phyloP scores from a whole-genome alignment of 2,797 vertebrate species.

The Poecilia picta region DNA sequence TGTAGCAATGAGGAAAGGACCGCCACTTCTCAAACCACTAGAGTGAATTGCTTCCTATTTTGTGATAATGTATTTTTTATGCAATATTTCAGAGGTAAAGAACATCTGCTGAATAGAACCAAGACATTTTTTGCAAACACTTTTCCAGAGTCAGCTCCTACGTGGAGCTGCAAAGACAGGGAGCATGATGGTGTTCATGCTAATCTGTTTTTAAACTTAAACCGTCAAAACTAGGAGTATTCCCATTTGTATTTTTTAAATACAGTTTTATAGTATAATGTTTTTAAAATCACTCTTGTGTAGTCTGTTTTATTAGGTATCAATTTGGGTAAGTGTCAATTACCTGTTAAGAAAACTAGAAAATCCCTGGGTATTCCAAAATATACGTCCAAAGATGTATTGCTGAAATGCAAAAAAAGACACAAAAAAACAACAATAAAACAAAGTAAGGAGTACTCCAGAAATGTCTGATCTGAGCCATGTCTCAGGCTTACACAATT shows the following conservation, averaged over 20 bases:
- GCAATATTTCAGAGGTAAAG: background rate
- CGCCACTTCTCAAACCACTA: conserved; percentile 21
- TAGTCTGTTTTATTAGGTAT: too few relatives aligned
- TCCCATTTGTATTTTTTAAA: too few relatives aligned
- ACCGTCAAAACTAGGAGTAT: too few relatives aligned
- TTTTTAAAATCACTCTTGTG: background rate
- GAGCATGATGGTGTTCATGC: conserved; percentile 10
- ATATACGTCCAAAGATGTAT: background rate
- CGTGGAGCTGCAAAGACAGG: conserved; percentile 20
- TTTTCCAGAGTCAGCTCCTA: conserved; percentile 18
- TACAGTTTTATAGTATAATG: too few relatives aligned
- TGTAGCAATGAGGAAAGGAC: conserved; percentile 11
- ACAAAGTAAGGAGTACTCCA: background rate
- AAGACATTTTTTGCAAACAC: conserved; percentile 12
- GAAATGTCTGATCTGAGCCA: background rate
- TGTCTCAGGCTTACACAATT: background rate
- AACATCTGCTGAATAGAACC: conserved; percentile 20
- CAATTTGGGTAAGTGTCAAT: background rate
- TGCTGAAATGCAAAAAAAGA: background rate
- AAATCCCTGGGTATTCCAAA: background rate
- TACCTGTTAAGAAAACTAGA: background rate
- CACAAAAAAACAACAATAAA: background rate
- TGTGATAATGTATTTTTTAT: conserved; percentile 29
- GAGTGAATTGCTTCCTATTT: conserved; percentile 30
- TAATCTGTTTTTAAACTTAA: background rate